Evolutionary conservation across 2,113 vertebrate genomes (phyloP), one percentile per base, ranked within the genome.

Genomic region (Pampusana beccarii): DNA sequence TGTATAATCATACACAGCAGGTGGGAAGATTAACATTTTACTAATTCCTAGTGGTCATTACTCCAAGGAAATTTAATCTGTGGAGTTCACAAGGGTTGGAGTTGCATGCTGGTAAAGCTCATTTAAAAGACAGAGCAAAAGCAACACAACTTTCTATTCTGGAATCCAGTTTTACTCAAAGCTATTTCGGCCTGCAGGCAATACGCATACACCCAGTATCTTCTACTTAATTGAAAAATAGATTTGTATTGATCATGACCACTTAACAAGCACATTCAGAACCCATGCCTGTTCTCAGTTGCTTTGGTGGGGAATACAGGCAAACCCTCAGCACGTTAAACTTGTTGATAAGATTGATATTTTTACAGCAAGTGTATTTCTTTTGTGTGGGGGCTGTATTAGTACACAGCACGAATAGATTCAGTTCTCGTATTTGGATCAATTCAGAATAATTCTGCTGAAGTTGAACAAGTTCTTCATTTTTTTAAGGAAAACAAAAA

Each of bases 11-110:
- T 80, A 83, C 96, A 51, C 95, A 95, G 92, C 86, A 94, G 95
- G 96, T 95, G 96, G 80, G 90, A 64, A 95, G 97, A 95, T 97
- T 94, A 97, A 92, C 92, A 94, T 82, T 93, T 97, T 94, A 64
- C 94, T 97, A 95, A 95, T 97, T 98, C 94, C 88, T 95, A 94
- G 93, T 94, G 96, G 95, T 92, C 96, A 91, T 94, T 95, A 92
- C 95, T 38, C 75, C 67, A 93, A 81, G 85, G 93, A 92, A 93
- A 93, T 93, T 90, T 90, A 77, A 83, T 97, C 94, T 87, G 83
- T 50, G 29, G 80, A 86, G 44, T 85, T 94, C 65, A 79, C 53
- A 46, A 40, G 80, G 93, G 66, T 48, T 78, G 85, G n/a, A 65
- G 60, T 60, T 82, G 75, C 84, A 51, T 46, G 92, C 84, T 95